These are phyloP conservation scores for Mycteria americana DNA, from an alignment of 2,797 vertebrate genomes.

Conservation along the genomic window DNA sequence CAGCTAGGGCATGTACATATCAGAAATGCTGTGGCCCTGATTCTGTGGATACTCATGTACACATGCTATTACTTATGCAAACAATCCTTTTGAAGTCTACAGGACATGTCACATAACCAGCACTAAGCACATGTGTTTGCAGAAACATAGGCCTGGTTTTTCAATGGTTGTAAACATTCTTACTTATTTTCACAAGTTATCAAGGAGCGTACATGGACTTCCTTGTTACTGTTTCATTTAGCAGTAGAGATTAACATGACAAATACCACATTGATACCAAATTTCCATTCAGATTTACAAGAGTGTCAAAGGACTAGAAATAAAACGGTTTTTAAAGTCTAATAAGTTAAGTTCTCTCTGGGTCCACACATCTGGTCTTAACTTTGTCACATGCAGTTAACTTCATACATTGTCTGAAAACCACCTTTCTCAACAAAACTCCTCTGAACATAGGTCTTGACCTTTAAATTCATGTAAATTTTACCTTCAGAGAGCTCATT, in stretches of 20 bases:
- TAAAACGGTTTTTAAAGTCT: neutral
- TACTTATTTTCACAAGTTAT: neutral
- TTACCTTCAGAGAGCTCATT: neutral
- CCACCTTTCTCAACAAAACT: neutral
- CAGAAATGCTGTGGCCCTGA: neutral
- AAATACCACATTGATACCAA: neutral
- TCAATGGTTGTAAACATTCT: neutral
- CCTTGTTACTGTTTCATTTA: neutral
- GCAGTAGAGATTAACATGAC: neutral
- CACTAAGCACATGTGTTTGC: neutral
- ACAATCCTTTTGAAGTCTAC: neutral
- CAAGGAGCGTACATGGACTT: neutral
- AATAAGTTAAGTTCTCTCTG: neutral
- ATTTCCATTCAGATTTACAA: neutral
- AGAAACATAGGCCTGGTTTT: neutral
- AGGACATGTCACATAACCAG: neutral
- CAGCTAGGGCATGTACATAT: neutral
- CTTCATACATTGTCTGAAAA: neutral
- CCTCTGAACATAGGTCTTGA: neutral
- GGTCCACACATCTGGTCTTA: neutral
- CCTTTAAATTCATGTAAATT: neutral
- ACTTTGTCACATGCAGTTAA: neutral
- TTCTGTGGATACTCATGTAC: neutral
- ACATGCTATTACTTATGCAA: neutral
- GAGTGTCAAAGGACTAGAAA: neutral